phyloP scores from a whole-genome alignment of 2,113 vertebrate genomes.

The Camarhynchus parvulus region DNA sequence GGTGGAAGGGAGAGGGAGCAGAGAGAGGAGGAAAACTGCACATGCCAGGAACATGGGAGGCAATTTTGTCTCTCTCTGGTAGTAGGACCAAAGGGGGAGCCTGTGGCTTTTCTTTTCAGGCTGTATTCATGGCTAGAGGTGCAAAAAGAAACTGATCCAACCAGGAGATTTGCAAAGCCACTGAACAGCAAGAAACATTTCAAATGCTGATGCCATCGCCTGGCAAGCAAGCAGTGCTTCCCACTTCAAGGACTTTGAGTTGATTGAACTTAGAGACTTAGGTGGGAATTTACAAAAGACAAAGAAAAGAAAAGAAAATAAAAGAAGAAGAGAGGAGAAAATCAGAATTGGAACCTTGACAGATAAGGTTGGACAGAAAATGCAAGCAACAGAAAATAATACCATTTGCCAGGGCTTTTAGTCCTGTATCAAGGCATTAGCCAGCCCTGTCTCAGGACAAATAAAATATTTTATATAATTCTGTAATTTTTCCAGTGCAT shows the following conservation, averaged over 20 bases:
- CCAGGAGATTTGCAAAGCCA: neutral
- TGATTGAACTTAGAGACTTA: neutral
- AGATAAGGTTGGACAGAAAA: neutral
- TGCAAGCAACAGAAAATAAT: neutral
- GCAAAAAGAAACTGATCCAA: neutral
- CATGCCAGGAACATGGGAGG: neutral
- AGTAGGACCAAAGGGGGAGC: neutral
- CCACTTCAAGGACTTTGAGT: neutral
- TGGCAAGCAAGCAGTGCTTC: neutral
- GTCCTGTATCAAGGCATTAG: neutral
- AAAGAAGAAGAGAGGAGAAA: neutral
- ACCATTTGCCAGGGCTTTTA: neutral
- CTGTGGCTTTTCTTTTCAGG: neutral
- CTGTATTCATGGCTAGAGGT: neutral
- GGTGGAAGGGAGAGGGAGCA: neutral
- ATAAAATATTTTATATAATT: neutral
- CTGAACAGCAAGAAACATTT: neutral
- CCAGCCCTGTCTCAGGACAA: neutral
- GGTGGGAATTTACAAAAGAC: neutral
- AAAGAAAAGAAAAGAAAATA: neutral
- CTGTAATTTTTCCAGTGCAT: neutral
- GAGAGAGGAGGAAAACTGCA: neutral
- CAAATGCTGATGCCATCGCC: neutral
- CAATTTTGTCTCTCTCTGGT: neutral
- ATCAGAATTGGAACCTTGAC: neutral